Evolutionary conservation across 2,888 invertebrate species (phyloP).

Genomic region (Ormyrus nitidulus): DNA sequence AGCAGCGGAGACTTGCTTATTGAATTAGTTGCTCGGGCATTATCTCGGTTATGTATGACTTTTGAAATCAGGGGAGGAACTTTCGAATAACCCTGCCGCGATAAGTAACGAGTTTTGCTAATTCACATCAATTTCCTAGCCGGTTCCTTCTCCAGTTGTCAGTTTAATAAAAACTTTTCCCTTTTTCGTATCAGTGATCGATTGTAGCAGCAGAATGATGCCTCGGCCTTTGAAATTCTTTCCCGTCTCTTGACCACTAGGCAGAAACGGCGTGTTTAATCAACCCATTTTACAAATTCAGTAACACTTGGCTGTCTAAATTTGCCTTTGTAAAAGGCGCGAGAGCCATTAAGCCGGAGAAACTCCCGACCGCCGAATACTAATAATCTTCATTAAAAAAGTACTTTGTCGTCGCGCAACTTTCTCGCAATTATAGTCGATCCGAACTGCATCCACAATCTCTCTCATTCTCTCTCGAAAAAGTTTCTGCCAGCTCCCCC

Average conservation of each 20-base stretch:
- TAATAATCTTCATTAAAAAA: background rate
- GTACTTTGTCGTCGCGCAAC: background rate
- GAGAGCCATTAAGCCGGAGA: conserved; percentile 9
- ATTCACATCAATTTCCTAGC: conserved; percentile 15
- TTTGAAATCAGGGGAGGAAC: conserved; percentile 24
- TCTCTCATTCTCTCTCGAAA: background rate
- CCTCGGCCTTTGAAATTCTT: conserved; percentile 26
- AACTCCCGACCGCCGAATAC: background rate
- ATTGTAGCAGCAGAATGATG: conserved; percentile 1
- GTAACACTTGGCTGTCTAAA: conserved; percentile 15
- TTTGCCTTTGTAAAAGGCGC: conserved; percentile 18
- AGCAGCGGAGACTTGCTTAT: conserved; percentile 47
- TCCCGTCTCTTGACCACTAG: conserved; percentile 18
- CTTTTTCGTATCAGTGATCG: background rate
- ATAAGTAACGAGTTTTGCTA: conserved; percentile 27
- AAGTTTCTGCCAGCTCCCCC: background rate
- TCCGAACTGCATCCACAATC: background rate
- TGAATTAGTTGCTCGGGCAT: conserved; percentile 37
- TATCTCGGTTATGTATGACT: conserved; percentile 31
- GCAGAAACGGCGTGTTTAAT: conserved; percentile 29
- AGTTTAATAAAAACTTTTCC: no score
- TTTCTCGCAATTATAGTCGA: background rate
- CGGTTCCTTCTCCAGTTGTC: no score
- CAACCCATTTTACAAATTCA: conserved; percentile 40
- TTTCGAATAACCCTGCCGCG: background rate